Evolutionary conservation across 1,140 invertebrate species (phyloP).

Genomic region (Ephestia elutella): DNA sequence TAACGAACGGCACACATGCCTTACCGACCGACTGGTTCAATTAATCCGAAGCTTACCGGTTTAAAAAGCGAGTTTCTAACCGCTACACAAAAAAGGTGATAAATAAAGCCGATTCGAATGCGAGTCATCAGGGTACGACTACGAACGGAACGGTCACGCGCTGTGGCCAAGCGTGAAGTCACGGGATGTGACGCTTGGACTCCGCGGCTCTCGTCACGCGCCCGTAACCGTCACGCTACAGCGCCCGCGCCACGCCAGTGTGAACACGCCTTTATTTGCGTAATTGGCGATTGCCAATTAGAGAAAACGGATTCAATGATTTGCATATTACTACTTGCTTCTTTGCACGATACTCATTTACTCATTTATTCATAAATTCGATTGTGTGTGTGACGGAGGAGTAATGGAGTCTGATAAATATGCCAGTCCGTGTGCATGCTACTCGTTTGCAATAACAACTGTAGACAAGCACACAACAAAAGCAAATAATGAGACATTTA

Average conservation of each 20-base stretch:
- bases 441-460: too few species aligned
- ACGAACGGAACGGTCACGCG: conserved; percentile 57
- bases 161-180: conserved; percentile 36
- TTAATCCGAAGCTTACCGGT: conserved; percentile 28
- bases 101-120: conserved; percentile 35
- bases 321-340: neutral
- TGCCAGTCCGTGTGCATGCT: too few species aligned
- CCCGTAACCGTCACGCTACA: conserved; percentile 32
- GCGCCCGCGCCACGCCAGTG: conserved; percentile 22
- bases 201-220: conserved; percentile 20
- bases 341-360: conserved; percentile 13
- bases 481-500: too few species aligned
- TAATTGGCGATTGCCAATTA: conserved; percentile 19
- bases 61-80: conserved; percentile 41
- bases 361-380: conserved; percentile 17
- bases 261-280: conserved; percentile 55
- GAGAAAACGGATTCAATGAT: neutral
- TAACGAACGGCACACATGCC: neutral
- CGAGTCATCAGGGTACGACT: conserved; percentile 31
- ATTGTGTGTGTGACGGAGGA: too few species aligned
- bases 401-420: too few species aligned
- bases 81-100: conserved; percentile 29
- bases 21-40: conserved; percentile 1
- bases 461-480: too few species aligned
- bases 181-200: conserved; percentile 30